Conservation (phyloP, 2,797 vertebrate species). For the Simalia tracyae region DNA sequence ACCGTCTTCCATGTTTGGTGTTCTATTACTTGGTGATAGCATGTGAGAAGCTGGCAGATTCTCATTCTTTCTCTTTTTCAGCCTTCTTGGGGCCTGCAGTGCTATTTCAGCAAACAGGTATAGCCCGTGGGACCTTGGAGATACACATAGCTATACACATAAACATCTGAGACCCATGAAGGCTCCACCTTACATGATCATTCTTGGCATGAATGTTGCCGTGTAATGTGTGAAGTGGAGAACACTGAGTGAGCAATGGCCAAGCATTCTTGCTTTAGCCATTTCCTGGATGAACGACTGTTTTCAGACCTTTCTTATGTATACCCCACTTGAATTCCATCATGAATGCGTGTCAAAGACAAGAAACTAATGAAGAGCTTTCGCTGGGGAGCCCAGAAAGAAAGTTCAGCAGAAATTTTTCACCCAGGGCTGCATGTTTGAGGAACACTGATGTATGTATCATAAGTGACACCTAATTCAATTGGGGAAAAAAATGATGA, state of each 20-base stretch:
- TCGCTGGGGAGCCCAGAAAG: not conserved
- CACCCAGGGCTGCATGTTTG: not conserved
- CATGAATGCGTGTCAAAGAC: not conserved
- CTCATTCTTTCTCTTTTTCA: too few species aligned
- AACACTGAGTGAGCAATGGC: not conserved
- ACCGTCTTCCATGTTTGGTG: too few species aligned
- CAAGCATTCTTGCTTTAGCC: not conserved
- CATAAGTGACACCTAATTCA: conserved; percentile 22
- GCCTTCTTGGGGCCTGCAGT: too few species aligned
- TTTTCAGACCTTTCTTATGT: not conserved
- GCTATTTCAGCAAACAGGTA: too few species aligned
- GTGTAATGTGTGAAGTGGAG: not conserved
- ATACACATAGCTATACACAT: too few species aligned
- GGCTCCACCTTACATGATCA: too few species aligned
- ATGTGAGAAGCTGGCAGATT: too few species aligned
- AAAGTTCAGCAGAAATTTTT: not conserved
- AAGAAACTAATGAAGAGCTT: not conserved
- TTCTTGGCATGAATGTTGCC: not conserved
- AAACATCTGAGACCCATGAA: not conserved
- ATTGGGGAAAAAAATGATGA: conserved; percentile 61
- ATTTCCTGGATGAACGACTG: not conserved
- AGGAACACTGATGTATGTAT: not conserved
- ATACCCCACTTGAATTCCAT: not conserved
- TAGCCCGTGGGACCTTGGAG: too few species aligned
- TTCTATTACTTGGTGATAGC: too few species aligned